A percentile compares a stretch with the other conserved stretches of the same genome.
Conservation (phyloP, 2,113 vertebrate species). For the Geothlypis trichas region DNA sequence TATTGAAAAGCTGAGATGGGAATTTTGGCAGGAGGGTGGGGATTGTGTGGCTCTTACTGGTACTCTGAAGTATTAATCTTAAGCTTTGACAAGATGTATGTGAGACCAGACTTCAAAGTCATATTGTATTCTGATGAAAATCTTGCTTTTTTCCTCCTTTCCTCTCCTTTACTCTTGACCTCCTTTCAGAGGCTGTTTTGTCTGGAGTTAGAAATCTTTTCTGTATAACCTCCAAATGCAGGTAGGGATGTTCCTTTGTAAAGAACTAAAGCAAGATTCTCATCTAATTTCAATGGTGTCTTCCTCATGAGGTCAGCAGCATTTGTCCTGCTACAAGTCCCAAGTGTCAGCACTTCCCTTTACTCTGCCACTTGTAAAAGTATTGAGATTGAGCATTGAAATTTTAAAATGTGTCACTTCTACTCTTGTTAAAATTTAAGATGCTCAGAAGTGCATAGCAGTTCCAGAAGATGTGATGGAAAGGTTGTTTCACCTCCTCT, state of each 20-base stretch:
- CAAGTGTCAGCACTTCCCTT: background rate
- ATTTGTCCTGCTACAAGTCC: background rate
- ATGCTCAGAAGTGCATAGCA: background rate
- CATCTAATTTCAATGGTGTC: background rate
- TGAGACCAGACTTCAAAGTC: constrained; percentile 10
- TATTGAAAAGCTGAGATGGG: background rate
- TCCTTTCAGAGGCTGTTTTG: constrained; percentile 16
- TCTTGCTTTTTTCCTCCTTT: constrained; percentile 23
- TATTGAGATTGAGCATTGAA: background rate
- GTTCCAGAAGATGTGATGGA: background rate
- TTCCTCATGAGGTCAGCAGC: background rate
- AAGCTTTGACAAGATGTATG: background rate
- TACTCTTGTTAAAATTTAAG: background rate
- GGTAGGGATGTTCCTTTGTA: background rate
- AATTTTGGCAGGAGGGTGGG: background rate
- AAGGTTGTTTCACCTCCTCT: background rate
- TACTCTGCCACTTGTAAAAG: background rate
- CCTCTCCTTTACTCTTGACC: background rate
- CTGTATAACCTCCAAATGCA: background rate
- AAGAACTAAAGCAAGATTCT: background rate
- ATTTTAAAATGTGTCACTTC: background rate
- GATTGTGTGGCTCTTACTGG: background rate
- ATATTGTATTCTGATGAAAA: background rate
- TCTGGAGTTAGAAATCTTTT: background rate
- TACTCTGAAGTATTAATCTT: background rate